Percentiles rank a stretch among this genome's conserved stretches.
phyloP scores from a whole-genome alignment of 2,888 invertebrate species.

The Brassicogethes aeneus region DNA sequence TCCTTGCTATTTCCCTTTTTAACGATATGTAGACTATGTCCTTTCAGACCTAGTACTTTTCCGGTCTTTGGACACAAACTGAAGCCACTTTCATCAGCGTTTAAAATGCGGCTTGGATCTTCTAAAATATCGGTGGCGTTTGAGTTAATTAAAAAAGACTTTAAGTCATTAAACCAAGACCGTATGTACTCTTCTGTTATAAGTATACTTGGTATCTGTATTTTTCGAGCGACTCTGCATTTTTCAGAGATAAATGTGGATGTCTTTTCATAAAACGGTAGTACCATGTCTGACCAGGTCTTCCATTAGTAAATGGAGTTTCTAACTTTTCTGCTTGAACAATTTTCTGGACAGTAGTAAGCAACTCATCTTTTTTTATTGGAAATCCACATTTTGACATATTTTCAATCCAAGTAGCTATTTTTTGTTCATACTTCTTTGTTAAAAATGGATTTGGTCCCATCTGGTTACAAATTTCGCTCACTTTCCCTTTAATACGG shows the following conservation, averaged over 20 bases:
- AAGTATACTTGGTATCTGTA: constrained; percentile 13
- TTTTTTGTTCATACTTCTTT: not conserved
- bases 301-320: constrained; percentile 12
- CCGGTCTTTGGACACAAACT: too few species aligned
- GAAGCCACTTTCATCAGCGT: too few species aligned
- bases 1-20: constrained; percentile 25
- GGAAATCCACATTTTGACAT: constrained; percentile 25
- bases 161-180: constrained; percentile 18
- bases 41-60: too few species aligned
- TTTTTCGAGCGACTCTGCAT: constrained; percentile 15
- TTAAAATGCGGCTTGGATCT: constrained; percentile 23
- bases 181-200: constrained; percentile 15
- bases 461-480: constrained; percentile 11
- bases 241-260: constrained; percentile 12
- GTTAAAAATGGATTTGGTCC: constrained; percentile 7
- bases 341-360: constrained; percentile 23
- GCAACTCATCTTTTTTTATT: constrained; percentile 22
- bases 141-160: constrained; percentile 8
- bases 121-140: constrained; percentile 10
- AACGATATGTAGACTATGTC: constrained; percentile 23
- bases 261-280: constrained; percentile 10
- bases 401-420: constrained; percentile 22
- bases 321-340: constrained; percentile 7
- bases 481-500: constrained; percentile 11
- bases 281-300: constrained; percentile 13